These are phyloP conservation scores for Phyllostomus hastatus DNA, from an alignment of 2,113 vertebrate species.

Conservation along the genomic window DNA sequence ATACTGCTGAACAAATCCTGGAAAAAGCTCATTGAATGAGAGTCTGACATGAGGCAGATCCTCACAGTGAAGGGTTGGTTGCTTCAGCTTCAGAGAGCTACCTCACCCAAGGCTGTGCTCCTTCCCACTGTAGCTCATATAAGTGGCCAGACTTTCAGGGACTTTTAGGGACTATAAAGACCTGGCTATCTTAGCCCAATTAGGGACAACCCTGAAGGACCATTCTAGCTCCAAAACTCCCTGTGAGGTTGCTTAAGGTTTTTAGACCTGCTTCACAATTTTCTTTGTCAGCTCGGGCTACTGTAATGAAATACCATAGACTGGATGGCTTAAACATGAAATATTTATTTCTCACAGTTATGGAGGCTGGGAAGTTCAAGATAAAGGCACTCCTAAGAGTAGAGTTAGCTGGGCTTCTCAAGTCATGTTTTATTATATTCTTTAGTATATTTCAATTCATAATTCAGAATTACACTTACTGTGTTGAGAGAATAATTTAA, in stretches of 20 bases:
- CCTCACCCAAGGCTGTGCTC: background rate
- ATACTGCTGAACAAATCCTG: background rate
- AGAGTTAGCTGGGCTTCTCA: background rate
- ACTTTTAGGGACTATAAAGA: background rate
- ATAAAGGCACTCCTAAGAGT: background rate
- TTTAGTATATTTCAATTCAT: background rate
- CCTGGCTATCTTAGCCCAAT: background rate
- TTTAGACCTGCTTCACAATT: background rate
- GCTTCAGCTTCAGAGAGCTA: background rate
- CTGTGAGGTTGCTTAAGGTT: background rate
- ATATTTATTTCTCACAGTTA: background rate
- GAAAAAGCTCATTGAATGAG: background rate
- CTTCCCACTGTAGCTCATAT: background rate
- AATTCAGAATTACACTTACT: slow-evolving; percentile 15
- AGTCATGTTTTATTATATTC: background rate
- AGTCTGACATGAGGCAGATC: background rate
- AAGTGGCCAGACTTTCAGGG: background rate
- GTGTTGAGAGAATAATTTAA: slow-evolving; percentile 27
- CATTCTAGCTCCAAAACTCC: background rate
- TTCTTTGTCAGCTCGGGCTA: background rate
- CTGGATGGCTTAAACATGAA: background rate
- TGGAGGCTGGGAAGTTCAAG: background rate
- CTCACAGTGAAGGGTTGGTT: background rate
- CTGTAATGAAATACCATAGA: background rate
- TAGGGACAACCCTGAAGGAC: background rate